Conservation (phyloP, 2,888 invertebrate species). For the Nycteola revayana region DNA sequence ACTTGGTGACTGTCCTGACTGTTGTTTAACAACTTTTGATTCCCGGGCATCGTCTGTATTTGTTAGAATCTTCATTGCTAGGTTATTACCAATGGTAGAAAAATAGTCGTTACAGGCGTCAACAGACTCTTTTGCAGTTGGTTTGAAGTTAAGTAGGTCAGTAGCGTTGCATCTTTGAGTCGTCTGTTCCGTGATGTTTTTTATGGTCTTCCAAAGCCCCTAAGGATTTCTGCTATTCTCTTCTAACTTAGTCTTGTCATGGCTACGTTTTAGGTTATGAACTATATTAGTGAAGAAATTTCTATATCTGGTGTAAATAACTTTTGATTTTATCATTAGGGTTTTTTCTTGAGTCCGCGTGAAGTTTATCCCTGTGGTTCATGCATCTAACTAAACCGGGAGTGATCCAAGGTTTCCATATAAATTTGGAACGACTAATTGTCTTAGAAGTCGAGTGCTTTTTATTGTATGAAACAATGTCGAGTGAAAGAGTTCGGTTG, state of each 20-base stretch:
- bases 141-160: background rate
- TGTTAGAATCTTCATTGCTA: background rate
- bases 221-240: background rate
- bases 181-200: constrained; percentile 1
- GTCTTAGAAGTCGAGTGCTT: background rate
- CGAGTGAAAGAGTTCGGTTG: background rate
- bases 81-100: background rate
- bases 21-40: background rate
- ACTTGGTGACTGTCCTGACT: background rate
- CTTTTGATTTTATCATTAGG: too few relatives aligned
- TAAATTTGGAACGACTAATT: constrained; percentile 3
- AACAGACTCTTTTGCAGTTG: background rate
- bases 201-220: constrained; percentile 1
- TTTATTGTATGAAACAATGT: background rate
- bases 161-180: background rate
- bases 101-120: constrained; percentile 1
- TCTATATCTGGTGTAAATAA: constrained; percentile 3
- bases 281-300: constrained; percentile 3
- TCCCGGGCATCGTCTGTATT: background rate
- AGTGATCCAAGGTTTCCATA: too few relatives aligned
- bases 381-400: constrained; percentile 3
- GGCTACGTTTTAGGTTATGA: background rate
- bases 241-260: constrained; percentile 1
- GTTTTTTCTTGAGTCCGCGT: background rate
- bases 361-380: constrained; percentile 1